Evolutionary conservation across 1,140 invertebrate species (phyloP), one percentile per base, ranked within the genome.

Genomic region (Lepeophtheirus salmonis): DNA sequence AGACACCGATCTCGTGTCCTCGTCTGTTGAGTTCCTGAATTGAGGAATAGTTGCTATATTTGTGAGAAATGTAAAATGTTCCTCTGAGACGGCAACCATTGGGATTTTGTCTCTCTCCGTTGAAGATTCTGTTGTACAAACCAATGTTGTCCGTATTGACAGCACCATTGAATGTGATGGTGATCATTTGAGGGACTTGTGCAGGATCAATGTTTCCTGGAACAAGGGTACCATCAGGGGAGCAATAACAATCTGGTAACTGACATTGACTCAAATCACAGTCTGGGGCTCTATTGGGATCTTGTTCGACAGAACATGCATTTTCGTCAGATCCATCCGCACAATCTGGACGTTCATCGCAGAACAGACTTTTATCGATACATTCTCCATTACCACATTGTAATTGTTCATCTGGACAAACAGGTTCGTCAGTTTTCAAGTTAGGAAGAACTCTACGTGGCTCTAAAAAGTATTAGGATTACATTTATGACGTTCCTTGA

Each of bases 1-100:
- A 92, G 0, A 90, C 82, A 0, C 83, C 80, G 65, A 96, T 92
- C 74, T 97, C 92, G 68, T 95, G 88, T 25, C 90, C 91, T 64
- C 81, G 80, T 59, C 87, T 77, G 68, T 94, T 89, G 55, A 96
- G 76, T 72, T 91, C 89, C 73, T 78, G 87, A 1, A 94, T 81
- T 3, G 87, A 84, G 10, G 88, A 89, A 68, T 96, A 96, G 71
- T 96, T 94, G 53, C 86, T 89, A 72, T 90, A 95, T 68, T 92
- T 90, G 76, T 96, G 89, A 0, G 87, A 90, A 0, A 92, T 83
- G 71, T 96, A 97, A 78, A 94, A 94, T 3, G 89, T 96, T 63
- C 86, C 75, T 23, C 67, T 66, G 26, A 64, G 49, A 55, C 89
- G 84, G 69, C 91, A 97, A 20, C 90, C 86, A 70, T 96, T 95